phyloP scores from a whole-genome alignment of 2,888 invertebrate species.

The Ganaspis brasiliensis region DNA sequence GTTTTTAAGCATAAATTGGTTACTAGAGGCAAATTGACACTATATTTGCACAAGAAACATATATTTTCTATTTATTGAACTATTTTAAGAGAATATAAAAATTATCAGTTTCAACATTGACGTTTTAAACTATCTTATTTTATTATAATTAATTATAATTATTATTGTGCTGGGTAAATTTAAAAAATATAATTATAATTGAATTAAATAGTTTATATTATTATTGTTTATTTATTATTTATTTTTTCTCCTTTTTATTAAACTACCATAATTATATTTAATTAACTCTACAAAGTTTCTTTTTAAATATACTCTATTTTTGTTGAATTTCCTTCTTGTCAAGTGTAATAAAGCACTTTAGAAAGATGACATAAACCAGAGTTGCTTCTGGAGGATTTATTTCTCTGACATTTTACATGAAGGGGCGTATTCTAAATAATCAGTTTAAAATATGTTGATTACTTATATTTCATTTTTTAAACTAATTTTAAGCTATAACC shows the following conservation, averaged over 20 bases:
- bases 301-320: background rate
- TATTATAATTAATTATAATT: too few relatives aligned
- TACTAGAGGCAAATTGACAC: background rate
- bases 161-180: too few relatives aligned
- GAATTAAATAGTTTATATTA: too few relatives aligned
- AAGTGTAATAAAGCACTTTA: background rate
- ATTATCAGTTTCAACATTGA: background rate
- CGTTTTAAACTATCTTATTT: too few relatives aligned
- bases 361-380: slow-evolving; percentile 19
- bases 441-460: background rate
- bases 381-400: background rate
- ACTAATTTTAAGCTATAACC: too few relatives aligned
- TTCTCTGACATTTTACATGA: slow-evolving; percentile 2
- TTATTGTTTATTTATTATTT: too few relatives aligned
- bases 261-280: too few relatives aligned
- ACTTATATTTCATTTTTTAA: too few relatives aligned
- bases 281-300: too few relatives aligned
- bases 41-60: background rate
- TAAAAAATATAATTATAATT: too few relatives aligned
- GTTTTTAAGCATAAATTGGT: background rate
- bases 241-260: too few relatives aligned
- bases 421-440: slow-evolving; percentile 26
- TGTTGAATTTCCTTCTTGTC: background rate
- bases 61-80: background rate
- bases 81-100: background rate